A percentile compares a stretch with the other conserved stretches of the same genome.
Conservation (phyloP, 2,888 invertebrate genomes). For the Acrobasis suavella region DNA sequence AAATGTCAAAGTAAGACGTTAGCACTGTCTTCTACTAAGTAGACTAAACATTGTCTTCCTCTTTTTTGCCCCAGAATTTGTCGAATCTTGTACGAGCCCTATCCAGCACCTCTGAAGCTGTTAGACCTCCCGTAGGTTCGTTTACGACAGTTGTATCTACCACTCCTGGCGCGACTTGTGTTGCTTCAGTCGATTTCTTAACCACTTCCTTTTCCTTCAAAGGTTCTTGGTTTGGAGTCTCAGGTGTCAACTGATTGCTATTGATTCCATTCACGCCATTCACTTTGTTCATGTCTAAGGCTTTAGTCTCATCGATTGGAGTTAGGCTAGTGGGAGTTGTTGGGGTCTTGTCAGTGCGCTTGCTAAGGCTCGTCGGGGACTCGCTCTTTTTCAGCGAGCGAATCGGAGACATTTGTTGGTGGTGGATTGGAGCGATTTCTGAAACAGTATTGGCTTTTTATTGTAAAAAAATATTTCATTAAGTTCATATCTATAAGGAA, state of each 20-base stretch:
- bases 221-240: conserved; percentile 64
- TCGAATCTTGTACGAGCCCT: conserved; percentile 92
- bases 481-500: conserved; percentile 30
- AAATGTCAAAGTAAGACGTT: conserved; percentile 33
- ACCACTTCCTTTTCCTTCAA: conserved; percentile 64
- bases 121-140: conserved; percentile 75
- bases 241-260: conserved; percentile 70
- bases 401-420: conserved; percentile 80
- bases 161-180: conserved; percentile 80
- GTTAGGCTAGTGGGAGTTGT: conserved; percentile 77
- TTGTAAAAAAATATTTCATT: neutral
- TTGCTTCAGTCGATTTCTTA: conserved; percentile 75
- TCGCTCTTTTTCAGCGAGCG: conserved; percentile 78
- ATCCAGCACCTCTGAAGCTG: conserved; percentile 89
- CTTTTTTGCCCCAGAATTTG: conserved; percentile 91
- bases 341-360: conserved; percentile 77
- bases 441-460: conserved; percentile 52
- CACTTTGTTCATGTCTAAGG: conserved; percentile 72
- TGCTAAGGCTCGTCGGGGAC: conserved; percentile 75
- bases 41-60: conserved; percentile 81
- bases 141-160: conserved; percentile 80
- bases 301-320: conserved; percentile 77
- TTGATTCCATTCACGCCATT: conserved; percentile 56
- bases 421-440: conserved; percentile 79
- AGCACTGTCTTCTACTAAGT: conserved; percentile 31